Evolutionary conservation across 35 echinoderm and acorn worm species (phyloP).

Genomic region (Ptychodera flava): DNA sequence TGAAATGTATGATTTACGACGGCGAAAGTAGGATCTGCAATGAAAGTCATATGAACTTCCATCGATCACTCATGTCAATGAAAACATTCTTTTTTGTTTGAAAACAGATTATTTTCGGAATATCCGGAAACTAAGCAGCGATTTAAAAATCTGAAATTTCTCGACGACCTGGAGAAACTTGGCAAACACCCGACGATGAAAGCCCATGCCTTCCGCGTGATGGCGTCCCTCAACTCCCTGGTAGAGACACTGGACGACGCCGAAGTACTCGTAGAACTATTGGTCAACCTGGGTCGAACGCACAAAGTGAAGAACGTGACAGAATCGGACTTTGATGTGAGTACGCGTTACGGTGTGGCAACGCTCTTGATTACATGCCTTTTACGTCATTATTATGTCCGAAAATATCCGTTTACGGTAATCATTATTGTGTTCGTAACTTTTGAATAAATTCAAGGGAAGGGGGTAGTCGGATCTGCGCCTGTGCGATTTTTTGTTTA

Average conservation of each 20-base stretch:
- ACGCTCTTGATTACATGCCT: not conserved
- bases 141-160: not conserved
- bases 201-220: slow-evolving; percentile 30
- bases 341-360: not conserved
- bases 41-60: no score
- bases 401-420: no score
- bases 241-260: slow-evolving; percentile 29
- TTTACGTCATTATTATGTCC: no score
- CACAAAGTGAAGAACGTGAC: slow-evolving; percentile 8
- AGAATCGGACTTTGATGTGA: slow-evolving; percentile 18
- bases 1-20: no score
- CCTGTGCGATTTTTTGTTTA: no score
- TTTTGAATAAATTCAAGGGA: no score
- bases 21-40: no score
- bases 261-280: slow-evolving; percentile 26
- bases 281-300: slow-evolving; percentile 18
- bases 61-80: not conserved
- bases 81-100: not conserved
- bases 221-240: slow-evolving; percentile 31
- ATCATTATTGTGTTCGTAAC: no score
- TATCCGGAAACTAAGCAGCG: not conserved
- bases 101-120: not conserved
- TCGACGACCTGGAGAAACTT: slow-evolving; percentile 4
- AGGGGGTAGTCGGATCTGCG: no score
- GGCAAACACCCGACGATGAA: slow-evolving; percentile 9